Percentiles rank a stretch among this genome's conserved stretches.
These are phyloP conservation scores for Diadegma fenestrale DNA, from an alignment of 2,888 invertebrate genomes.

Conservation along the genomic window DNA sequence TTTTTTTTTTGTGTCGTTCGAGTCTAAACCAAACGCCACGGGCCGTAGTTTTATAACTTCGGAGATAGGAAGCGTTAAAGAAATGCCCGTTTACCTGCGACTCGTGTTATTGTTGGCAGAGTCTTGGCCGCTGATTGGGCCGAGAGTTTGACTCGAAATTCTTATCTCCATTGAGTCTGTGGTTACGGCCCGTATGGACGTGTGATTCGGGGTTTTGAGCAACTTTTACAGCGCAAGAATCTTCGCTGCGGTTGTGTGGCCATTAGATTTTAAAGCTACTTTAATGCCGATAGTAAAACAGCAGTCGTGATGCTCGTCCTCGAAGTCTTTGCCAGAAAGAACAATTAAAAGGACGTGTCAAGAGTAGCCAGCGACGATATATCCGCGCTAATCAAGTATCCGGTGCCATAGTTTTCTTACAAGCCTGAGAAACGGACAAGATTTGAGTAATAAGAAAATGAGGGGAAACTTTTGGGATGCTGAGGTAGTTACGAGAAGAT, in stretches of 20 bases:
- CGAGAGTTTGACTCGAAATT: conserved; percentile 48
- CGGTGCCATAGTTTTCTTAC: conserved; percentile 64
- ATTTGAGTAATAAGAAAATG: conserved; percentile 74
- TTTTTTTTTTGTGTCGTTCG: conserved; percentile 54
- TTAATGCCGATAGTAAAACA: conserved; percentile 79
- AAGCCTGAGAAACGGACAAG: conserved; percentile 60
- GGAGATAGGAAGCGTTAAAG: conserved; percentile 39
- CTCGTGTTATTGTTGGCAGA: neutral
- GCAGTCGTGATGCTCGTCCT: conserved; percentile 81
- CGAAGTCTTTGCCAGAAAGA: conserved; percentile 74
- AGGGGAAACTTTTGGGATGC: conserved; percentile 66
- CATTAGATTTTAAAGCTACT: conserved; percentile 60
- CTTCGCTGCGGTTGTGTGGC: conserved; percentile 34
- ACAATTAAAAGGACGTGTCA: conserved; percentile 78
- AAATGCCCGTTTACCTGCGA: conserved; percentile 53
- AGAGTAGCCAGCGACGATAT: conserved; percentile 12
- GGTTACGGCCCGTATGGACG: neutral
- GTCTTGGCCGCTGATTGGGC: conserved; percentile 42
- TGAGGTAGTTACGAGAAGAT: neutral
- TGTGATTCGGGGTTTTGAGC: conserved; percentile 13
- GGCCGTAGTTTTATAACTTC: conserved; percentile 17
- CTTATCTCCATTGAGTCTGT: conserved; percentile 46
- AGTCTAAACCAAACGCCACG: conserved; percentile 44
- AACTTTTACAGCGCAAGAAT: conserved; percentile 57
- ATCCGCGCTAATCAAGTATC: neutral